These are phyloP conservation scores for Chelonia mydas DNA, from an alignment of 2,797 vertebrate species.

Conservation along the genomic window DNA sequence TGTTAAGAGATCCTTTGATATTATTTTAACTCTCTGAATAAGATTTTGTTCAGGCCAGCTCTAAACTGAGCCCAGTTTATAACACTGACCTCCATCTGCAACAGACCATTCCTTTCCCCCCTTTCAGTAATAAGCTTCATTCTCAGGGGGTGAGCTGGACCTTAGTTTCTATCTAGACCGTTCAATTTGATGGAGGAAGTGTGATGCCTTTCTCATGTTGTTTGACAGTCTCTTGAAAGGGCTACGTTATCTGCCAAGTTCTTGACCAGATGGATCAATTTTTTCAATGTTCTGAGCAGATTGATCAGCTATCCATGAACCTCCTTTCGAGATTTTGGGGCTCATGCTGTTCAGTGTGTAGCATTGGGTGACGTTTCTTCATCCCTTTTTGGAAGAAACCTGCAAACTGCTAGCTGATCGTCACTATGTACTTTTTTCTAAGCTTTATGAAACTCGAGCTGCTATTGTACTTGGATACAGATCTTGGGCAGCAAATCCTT, in stretches of 20 bases:
- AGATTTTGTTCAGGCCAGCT: not conserved
- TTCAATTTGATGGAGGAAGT: not conserved
- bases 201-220: not conserved
- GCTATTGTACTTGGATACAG: not conserved
- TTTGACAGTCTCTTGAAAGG: not conserved
- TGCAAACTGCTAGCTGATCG: not conserved
- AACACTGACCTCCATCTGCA: not conserved
- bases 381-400: not conserved
- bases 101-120: not conserved
- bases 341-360: not conserved
- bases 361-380: not conserved
- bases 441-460: not conserved
- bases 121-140: not conserved
- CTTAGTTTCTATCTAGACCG: not conserved
- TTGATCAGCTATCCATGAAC: not conserved
- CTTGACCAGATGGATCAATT: not conserved
- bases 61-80: not conserved
- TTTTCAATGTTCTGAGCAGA: not conserved
- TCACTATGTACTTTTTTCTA: not conserved
- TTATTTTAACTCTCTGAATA: not conserved
- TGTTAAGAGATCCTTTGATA: not conserved
- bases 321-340: not conserved
- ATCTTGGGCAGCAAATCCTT: not conserved
- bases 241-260: not conserved
- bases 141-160: not conserved